Percentiles rank a stretch among this genome's conserved stretches.
Conservation (phyloP, 2,888 invertebrate species). For the Choreutis nemorana region DNA sequence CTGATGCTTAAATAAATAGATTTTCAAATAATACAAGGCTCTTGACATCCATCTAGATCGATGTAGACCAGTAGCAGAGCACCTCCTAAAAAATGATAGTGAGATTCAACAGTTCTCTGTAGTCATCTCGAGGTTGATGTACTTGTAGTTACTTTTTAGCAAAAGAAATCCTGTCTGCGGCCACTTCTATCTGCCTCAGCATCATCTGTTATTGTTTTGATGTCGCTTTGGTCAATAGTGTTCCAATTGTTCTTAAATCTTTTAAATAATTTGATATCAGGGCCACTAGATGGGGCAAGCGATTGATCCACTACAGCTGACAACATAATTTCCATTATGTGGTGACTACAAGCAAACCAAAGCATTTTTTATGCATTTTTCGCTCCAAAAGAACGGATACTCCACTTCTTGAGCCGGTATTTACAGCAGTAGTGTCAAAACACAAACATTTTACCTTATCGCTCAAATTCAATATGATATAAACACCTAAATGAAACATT, state of each 20-base stretch:
- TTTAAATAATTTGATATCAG: too few species aligned
- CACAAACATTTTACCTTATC: background rate
- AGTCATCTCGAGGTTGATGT: background rate
- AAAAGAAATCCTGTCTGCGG: background rate
- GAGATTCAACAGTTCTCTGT: background rate
- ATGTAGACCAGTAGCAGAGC: background rate
- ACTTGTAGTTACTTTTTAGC: background rate
- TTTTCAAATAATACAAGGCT: background rate
- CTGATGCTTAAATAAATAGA: background rate
- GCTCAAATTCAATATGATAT: too few species aligned
- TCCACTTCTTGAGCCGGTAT: background rate
- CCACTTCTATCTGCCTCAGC: background rate
- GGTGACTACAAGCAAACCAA: conserved; percentile 2
- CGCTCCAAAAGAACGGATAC: background rate
- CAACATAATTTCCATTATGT: conserved; percentile 2
- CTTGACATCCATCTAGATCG: background rate
- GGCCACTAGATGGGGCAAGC: too few species aligned
- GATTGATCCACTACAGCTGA: background rate
- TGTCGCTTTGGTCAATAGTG: too few species aligned
- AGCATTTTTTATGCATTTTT: background rate
- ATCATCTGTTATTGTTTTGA: too few species aligned
- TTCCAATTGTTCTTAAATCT: too few species aligned
- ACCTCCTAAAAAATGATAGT: background rate
- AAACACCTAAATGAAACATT: too few species aligned
- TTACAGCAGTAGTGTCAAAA: conserved; percentile 1